Evolutionary conservation across 2,113 vertebrate species (phyloP).

Genomic region (Xiphophorus maculatus): DNA sequence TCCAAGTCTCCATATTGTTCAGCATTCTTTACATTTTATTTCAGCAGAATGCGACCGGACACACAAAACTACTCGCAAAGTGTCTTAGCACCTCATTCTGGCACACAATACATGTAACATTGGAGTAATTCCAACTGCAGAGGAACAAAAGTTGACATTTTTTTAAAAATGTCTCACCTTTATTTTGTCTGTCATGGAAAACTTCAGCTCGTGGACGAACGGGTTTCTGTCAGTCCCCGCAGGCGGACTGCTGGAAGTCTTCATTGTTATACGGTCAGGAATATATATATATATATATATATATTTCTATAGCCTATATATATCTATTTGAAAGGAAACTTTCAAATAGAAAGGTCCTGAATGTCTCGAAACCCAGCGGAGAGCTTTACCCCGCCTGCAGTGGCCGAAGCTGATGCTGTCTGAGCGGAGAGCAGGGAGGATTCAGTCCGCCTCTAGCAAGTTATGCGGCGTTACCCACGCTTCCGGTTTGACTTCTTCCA

Average conservation of each 20-base stretch:
- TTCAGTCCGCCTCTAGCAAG: neutral
- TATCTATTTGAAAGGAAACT: neutral
- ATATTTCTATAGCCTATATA: neutral
- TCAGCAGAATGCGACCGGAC: neutral
- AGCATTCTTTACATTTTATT: neutral
- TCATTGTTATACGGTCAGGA: constrained; percentile 68
- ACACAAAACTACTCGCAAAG: neutral
- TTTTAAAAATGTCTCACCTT: constrained; percentile 79
- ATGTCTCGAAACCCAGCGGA: neutral
- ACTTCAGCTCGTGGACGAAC: constrained; percentile 85
- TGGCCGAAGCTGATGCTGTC: constrained; percentile 2
- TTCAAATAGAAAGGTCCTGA: neutral
- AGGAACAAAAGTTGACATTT: neutral
- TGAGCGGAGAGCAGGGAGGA: neutral
- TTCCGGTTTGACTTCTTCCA: constrained; percentile 8
- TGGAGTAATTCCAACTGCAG: fast-evolving
- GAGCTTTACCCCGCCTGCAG: neutral
- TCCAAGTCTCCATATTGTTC: too few species aligned
- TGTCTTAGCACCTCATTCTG: neutral
- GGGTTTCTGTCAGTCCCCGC: constrained; percentile 77
- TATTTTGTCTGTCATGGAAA: constrained; percentile 82
- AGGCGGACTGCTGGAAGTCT: constrained; percentile 72
- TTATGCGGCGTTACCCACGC: fast-evolving
- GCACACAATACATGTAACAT: neutral
- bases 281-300: neutral